Evolutionary conservation across 2,888 invertebrate genomes (phyloP).

Genomic region (Endomychus coccineus): DNA sequence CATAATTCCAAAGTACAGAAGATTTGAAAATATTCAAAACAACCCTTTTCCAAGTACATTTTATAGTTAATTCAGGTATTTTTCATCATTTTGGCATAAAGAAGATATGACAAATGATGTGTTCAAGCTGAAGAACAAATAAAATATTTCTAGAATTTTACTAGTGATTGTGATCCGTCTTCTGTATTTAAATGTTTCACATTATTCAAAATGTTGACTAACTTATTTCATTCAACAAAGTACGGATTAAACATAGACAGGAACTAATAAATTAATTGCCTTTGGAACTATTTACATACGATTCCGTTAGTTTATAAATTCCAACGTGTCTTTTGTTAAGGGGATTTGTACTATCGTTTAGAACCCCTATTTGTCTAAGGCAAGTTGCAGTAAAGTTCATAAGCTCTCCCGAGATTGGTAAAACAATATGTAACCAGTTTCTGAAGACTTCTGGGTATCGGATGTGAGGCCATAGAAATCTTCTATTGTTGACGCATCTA

Average conservation of each 20-base stretch:
- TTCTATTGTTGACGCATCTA: slow-evolving; percentile 97
- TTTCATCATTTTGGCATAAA: too few species aligned
- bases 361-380: slow-evolving; percentile 8
- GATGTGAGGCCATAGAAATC: slow-evolving; percentile 99
- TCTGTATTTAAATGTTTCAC: too few species aligned
- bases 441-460: slow-evolving; percentile 97
- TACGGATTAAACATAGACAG: slow-evolving; percentile 1
- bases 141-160: too few species aligned
- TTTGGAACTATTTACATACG: slow-evolving; percentile 2
- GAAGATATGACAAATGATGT: too few species aligned
- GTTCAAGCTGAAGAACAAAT: too few species aligned
- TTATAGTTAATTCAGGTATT: too few species aligned
- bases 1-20: too few species aligned
- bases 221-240: slow-evolving; percentile 3
- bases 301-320: too few species aligned
- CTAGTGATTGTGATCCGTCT: too few species aligned
- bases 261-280: background rate
- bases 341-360: slow-evolving; percentile 8
- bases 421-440: slow-evolving; percentile 99
- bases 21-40: too few species aligned
- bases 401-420: slow-evolving; percentile 73
- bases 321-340: background rate
- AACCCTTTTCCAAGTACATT: too few species aligned
- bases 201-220: too few species aligned
- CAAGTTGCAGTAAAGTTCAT: slow-evolving; percentile 24